phyloP scores from a whole-genome alignment of 2,888 invertebrate species.

The Andrena minutula region DNA sequence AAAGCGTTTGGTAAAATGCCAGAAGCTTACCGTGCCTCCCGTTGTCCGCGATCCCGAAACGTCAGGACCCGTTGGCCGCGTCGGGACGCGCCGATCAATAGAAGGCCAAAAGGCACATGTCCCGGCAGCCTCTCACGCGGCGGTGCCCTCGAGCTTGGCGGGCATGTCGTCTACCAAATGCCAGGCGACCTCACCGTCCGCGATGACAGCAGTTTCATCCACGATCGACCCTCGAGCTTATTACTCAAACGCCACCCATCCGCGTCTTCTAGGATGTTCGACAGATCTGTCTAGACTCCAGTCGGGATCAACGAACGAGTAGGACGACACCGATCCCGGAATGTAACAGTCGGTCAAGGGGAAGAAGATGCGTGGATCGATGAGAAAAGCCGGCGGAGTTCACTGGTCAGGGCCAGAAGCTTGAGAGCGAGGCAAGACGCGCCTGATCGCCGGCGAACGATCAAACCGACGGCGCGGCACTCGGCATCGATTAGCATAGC shows the following conservation, averaged over 20 bases:
- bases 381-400: conserved; percentile 15
- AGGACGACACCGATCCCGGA: too few species aligned
- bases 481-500: conserved; percentile 11
- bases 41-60: conserved; percentile 66
- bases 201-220: conserved; percentile 23
- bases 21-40: conserved; percentile 59
- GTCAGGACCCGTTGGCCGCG: conserved; percentile 72
- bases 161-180: conserved; percentile 37
- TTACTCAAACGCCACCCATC: not conserved
- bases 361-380: not conserved
- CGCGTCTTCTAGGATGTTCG: too few species aligned
- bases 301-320: not conserved
- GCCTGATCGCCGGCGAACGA: conserved; percentile 1
- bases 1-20: conserved; percentile 11
- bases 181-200: conserved; percentile 5
- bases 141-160: conserved; percentile 49
- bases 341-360: too few species aligned
- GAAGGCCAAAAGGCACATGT: conserved; percentile 79
- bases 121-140: conserved; percentile 69
- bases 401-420: conserved; percentile 21
- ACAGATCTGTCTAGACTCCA: not conserved
- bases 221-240: not conserved
- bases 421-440: not conserved
- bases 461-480: conserved; percentile 11
- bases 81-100: conserved; percentile 81